Evolutionary conservation across 2,113 vertebrate genomes (phyloP).

Genomic region (Artemisiospiza belli): DNA sequence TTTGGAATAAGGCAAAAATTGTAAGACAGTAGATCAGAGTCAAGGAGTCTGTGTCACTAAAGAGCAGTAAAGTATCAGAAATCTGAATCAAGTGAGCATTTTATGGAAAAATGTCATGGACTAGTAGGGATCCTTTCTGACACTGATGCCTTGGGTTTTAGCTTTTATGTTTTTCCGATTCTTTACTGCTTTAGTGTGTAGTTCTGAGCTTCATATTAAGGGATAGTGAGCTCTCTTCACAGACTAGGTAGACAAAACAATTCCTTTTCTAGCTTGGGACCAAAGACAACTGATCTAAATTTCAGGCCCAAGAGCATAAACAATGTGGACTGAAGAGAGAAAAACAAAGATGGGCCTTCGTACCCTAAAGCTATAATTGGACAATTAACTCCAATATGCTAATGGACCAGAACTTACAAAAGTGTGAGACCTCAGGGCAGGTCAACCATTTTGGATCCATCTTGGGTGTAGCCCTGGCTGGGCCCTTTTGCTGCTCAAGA

Average conservation of each 20-base stretch:
- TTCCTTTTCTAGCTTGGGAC: background rate
- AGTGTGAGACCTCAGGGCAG: background rate
- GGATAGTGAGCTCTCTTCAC: background rate
- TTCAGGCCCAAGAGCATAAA: background rate
- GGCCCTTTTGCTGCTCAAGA: background rate
- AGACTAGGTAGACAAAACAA: background rate
- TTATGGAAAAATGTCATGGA: background rate
- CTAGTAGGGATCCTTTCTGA: background rate
- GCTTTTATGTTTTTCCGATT: background rate
- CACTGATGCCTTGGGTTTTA: background rate
- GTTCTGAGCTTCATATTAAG: background rate
- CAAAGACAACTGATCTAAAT: background rate
- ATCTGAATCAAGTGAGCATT: background rate
- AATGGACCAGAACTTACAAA: background rate
- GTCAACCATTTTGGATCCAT: background rate
- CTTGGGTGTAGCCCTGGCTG: background rate
- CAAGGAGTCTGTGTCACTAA: background rate
- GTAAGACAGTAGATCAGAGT: constrained; percentile 37
- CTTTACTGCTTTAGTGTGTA: background rate
- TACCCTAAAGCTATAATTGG: background rate
- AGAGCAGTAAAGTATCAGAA: constrained; percentile 28
- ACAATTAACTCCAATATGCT: background rate
- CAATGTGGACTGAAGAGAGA: background rate
- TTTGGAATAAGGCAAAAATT: constrained; percentile 51
- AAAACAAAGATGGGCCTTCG: background rate